Conservation (phyloP, 2,113 vertebrate genomes). For the Megaceryle torquata region DNA sequence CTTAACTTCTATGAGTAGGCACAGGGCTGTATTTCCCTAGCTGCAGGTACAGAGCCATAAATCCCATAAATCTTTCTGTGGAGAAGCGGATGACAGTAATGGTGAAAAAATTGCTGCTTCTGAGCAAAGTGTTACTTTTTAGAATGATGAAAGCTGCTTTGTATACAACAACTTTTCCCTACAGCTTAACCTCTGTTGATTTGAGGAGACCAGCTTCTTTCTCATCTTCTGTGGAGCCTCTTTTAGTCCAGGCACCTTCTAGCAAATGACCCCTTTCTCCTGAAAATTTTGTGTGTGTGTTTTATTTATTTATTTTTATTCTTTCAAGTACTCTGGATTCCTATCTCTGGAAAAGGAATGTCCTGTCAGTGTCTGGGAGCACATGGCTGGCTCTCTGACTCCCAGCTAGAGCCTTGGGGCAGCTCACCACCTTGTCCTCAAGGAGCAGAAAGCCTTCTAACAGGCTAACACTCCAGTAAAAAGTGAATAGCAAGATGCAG, state of each 20-base stretch:
- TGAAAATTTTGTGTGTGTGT: neutral
- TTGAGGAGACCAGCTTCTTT: neutral
- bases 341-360: neutral
- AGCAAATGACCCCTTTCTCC: neutral
- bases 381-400: neutral
- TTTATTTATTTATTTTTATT: neutral
- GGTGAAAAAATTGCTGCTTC: neutral
- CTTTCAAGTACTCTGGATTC: neutral
- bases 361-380: neutral
- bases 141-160: neutral
- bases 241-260: neutral
- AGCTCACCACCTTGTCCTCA: neutral
- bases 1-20: neutral
- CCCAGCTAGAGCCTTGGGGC: neutral
- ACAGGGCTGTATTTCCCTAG: neutral
- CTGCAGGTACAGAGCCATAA: neutral
- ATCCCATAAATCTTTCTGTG: neutral
- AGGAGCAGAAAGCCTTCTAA: neutral
- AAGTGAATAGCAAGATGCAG: neutral
- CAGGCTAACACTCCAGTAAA: neutral
- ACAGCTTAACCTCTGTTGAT: neutral
- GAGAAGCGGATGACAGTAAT: neutral
- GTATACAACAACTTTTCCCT: neutral
- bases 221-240: neutral
- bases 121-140: neutral